Conservation (phyloP, 2,113 vertebrate species). For the Polypterus bichir region DNA sequence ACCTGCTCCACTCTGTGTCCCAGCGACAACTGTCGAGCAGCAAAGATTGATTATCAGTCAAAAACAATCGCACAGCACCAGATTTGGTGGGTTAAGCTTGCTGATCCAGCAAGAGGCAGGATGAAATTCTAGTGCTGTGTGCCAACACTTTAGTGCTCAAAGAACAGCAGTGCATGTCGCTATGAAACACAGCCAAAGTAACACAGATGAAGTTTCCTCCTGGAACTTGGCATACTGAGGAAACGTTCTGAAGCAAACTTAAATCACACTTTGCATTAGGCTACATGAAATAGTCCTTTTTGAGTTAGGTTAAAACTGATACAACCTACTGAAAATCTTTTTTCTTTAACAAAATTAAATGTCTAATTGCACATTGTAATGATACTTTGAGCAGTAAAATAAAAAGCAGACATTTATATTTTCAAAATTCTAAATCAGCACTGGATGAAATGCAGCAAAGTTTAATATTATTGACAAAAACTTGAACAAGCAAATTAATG, state of each 20-base stretch:
- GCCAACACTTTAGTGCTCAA: constrained; percentile 73
- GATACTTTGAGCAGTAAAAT: too few relatives aligned
- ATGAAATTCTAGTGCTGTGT: constrained; percentile 62
- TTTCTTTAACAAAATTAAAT: too few relatives aligned
- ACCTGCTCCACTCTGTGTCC: constrained; percentile 76
- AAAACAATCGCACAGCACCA: constrained; percentile 78
- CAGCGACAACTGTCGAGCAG: constrained; percentile 89
- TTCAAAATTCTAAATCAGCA: too few relatives aligned
- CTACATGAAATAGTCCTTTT: too few relatives aligned
- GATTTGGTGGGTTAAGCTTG: constrained; percentile 90
- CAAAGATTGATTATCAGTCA: constrained; percentile 96
- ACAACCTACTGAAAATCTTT: too few relatives aligned
- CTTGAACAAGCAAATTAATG: too few relatives aligned
- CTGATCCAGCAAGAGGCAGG: constrained; percentile 89
- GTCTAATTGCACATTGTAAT: too few relatives aligned
- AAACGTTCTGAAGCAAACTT: constrained; percentile 35
- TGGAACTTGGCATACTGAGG: constrained; percentile 40
- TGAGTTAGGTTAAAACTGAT: too few relatives aligned
- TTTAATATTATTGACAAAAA: too few relatives aligned
- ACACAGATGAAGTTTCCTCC: constrained; percentile 68
- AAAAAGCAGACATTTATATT: too few relatives aligned
- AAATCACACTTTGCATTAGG: not conserved
- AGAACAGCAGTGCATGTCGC: constrained; percentile 78
- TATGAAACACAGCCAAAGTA: constrained; percentile 68
- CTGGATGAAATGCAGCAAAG: too few relatives aligned